A percentile compares a stretch with the other conserved stretches of the same genome.
phyloP scores from a whole-genome alignment of 2,888 invertebrate species.

The Bimastos eiseni region DNA sequence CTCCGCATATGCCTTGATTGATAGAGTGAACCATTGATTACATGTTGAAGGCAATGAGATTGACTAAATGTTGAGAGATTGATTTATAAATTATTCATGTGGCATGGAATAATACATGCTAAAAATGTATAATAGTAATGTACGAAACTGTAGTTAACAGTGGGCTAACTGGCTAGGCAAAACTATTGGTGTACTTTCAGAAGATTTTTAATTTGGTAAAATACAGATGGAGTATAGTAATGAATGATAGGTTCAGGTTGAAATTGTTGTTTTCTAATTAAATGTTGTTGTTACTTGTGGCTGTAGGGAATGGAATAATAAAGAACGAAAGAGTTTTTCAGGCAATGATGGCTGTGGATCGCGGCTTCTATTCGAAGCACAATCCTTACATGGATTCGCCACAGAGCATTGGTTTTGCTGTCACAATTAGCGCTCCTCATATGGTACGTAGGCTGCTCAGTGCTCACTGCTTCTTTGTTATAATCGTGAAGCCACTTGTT shows the following conservation, averaged over 20 bases:
- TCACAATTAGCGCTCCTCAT: conserved; percentile 66
- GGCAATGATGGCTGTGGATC: conserved; percentile 60
- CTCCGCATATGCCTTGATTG: too few species aligned
- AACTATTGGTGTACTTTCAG: neutral
- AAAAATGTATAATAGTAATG: too few species aligned
- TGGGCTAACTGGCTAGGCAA: neutral
- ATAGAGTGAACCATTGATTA: too few species aligned
- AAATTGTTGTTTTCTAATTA: neutral
- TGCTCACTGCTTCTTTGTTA: neutral
- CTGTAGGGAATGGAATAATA: conserved; percentile 59
- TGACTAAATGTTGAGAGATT: too few species aligned
- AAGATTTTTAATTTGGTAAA: neutral
- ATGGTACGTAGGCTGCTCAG: conserved; percentile 58
- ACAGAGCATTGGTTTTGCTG: conserved; percentile 83
- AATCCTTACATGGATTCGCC: conserved; percentile 61
- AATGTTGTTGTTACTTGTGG: neutral
- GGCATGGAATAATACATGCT: too few species aligned
- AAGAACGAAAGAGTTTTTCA: conserved; percentile 52
- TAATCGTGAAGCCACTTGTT: neutral
- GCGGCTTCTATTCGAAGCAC: conserved; percentile 54
- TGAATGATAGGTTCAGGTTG: neutral
- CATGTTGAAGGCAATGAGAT: too few species aligned
- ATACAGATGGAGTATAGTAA: neutral
- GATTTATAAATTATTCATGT: too few species aligned
- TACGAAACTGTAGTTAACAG: neutral